Evolutionary conservation across 1,140 invertebrate species (phyloP), one percentile per base, ranked within the genome.

Genomic region (Drosophila oshimai): DNA sequence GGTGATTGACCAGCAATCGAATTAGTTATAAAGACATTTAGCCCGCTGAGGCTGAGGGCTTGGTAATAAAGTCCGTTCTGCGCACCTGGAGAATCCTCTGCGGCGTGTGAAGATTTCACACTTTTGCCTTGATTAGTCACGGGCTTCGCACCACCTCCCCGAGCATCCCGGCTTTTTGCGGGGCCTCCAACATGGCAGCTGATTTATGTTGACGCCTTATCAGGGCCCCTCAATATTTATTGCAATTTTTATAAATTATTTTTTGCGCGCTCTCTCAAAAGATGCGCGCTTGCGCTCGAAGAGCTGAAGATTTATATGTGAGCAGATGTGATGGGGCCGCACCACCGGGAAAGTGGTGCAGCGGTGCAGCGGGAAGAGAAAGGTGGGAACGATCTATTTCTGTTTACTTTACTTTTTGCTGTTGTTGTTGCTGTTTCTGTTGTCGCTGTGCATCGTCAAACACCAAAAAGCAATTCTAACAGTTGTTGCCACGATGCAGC

Each of bases 181-280:
- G 49, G 55, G 44, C 36, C 45, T 45, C 33, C 55, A 33, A 70
- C 74, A 64, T 70, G 69, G 70, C 75, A 86, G 44, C 80, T 87
- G 81, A 87, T 87, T 87, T 87, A 87, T 87, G 83, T 74, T 87
- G 81, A 87, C 81, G 81, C 83, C 83, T 87, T 87, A 87, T 87
- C 81, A 87, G 74, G 33, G 74, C 58, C 74, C 60, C 74, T 81
- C 83, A 88, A 87, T 87, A 87, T 87, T 87, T 87, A 87, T 87
- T 81, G 81, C 83, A 88, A 87, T 74, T 83, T 79, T 87, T 77
- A 67, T 67, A 67, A 67, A 67, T 67, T 67, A 67, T 67, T 65
- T 62, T 49, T 31, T 6, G 7, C 13, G 39, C 12, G 13, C 28
- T 60, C 58, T 44, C 37, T 18, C 18, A 44, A 65, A 31, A 68